Base-by-base conservation (phyloP, 2,113 vertebrate species). In the Blennius ocellaris region DNA sequence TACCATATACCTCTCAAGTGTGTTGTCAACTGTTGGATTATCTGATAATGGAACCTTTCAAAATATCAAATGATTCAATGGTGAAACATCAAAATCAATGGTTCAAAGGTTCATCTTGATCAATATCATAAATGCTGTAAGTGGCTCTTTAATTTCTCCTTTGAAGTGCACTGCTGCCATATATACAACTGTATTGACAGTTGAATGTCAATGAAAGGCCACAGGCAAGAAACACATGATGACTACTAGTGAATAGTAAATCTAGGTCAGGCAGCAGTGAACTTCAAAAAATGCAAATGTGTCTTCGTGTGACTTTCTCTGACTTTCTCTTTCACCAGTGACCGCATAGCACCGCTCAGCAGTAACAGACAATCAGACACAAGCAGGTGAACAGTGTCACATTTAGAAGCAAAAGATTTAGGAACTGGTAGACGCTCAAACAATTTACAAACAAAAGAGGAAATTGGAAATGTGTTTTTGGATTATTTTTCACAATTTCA, bases 81-180 rank as follows among this genome's bases (percentile, higher is more conserved):
- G 73, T 60, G 61, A 65, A 74, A 68, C 12, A 61, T 38, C 12
- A 30, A 55, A 52, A 58, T 45, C 2, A 0, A 2, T 14, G 45
- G 48, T 56, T 17, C 45, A 61, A 68, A 70, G 48, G 49, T 70
- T 11, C 16, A 16, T 8, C 36, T 16, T 45, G 58, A 84, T 86
- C 72, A 66, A 74, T 84, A 74, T 61, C 30, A 72, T 51, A 52
- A 81, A 65, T 7, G 58, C 47, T 69, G 38, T 69, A 57, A 81
- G 79, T 61, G 47, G 60, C 16, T 67, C n/a, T 39, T 68, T 73
- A 48, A 52, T 76, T 21, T 55, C 30, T 45, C 15, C 57, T 30
- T 66, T 64, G 11, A 63, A 52, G 69, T 41, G 47, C 17, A 49
- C 53, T 68, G 11, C 40, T 60, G 63, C 49, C 15, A 12, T 51